Conservation (phyloP, 2,113 vertebrate genomes). For the Periophthalmus modestus region DNA sequence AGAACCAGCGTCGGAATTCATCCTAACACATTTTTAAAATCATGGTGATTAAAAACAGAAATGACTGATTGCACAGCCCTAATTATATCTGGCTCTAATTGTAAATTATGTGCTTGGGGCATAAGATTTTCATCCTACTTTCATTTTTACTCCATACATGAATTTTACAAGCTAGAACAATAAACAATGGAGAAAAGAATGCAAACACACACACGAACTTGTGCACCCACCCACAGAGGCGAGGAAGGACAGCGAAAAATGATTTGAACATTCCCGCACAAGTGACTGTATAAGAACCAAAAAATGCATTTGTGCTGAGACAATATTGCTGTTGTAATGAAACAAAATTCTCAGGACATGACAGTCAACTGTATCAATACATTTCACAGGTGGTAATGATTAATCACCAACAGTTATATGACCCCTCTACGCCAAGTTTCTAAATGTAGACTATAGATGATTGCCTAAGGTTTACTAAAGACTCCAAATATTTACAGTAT, state of each 20-base stretch:
- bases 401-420: background rate
- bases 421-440: background rate
- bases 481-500: no score
- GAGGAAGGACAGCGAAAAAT: background rate
- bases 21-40: constrained; percentile 75
- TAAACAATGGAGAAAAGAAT: constrained; percentile 7
- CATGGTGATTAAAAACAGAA: background rate
- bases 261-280: constrained; percentile 14
- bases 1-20: constrained; percentile 95
- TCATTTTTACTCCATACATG: background rate
- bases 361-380: background rate
- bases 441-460: background rate
- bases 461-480: no score
- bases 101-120: no score
- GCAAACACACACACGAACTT: background rate
- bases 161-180: constrained; percentile 10
- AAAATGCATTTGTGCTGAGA: constrained; percentile 17
- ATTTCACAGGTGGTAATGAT: background rate
- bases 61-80: no score
- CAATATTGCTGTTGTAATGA: constrained; percentile 10
- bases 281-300: constrained; percentile 4
- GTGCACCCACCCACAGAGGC: background rate
- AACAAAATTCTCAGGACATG: constrained; percentile 6
- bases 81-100: no score
- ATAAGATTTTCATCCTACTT: background rate